phyloP scores from a whole-genome alignment of 2,797 vertebrate genomes.

The Ispidina picta region DNA sequence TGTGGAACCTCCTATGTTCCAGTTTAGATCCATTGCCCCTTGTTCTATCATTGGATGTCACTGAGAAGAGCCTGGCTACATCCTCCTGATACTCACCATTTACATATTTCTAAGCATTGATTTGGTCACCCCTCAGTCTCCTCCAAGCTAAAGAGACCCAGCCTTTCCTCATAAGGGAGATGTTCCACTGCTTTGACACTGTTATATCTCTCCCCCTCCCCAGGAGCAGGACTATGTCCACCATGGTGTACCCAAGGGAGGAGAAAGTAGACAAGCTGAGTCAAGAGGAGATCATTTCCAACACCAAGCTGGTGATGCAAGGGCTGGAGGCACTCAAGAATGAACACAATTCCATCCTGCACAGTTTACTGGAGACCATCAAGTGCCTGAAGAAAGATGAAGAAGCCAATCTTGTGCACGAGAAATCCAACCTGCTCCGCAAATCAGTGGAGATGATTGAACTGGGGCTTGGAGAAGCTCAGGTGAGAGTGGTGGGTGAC shows the following conservation, averaged over 20 bases:
- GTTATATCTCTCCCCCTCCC: background rate
- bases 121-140: no score
- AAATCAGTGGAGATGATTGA: slow-evolving; percentile 99
- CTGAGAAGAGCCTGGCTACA: no score
- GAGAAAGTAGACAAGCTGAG: slow-evolving; percentile 94
- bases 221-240: slow-evolving; percentile 82
- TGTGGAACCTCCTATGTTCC: no score
- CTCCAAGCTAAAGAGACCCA: no score
- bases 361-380: slow-evolving; percentile 96
- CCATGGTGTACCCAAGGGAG: slow-evolving; percentile 91
- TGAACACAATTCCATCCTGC: slow-evolving; percentile 97
- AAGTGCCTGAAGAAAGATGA: slow-evolving; percentile 99
- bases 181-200: no score
- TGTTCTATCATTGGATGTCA: no score
- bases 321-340: slow-evolving; percentile 96
- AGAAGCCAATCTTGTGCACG: slow-evolving; percentile 94
- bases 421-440: slow-evolving; percentile 94
- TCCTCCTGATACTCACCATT: no score
- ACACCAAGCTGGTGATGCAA: slow-evolving; percentile 96
- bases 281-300: slow-evolving; percentile 99
- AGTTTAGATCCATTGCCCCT: no score
- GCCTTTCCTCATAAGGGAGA: no score
- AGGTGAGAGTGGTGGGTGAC: slow-evolving; percentile 79
- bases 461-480: slow-evolving; percentile 94
- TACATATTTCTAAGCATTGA: no score